phyloP scores from a whole-genome alignment of 2,888 invertebrate species.

The Tubulanus polymorphus region DNA sequence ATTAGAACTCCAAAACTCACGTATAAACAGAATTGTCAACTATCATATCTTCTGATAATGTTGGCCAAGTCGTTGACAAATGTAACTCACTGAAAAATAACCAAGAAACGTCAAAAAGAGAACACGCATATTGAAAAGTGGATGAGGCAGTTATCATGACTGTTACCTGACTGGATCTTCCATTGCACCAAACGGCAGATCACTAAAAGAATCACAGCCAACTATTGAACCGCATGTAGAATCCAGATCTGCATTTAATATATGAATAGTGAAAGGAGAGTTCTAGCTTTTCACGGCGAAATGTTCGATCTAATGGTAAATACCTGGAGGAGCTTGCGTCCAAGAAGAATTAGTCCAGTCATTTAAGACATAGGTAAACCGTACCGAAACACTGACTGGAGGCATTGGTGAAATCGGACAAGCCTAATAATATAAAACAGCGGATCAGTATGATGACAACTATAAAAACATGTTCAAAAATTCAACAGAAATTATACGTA shows the following conservation, averaged over 20 bases:
- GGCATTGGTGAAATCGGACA: constrained; percentile 54
- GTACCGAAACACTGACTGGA: constrained; percentile 68
- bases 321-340: constrained; percentile 51
- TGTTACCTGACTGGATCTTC: constrained; percentile 67
- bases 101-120: no score
- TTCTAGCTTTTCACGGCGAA: no score
- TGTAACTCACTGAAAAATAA: constrained; percentile 62
- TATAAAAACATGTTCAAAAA: background rate
- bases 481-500: constrained; percentile 22
- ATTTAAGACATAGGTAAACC: constrained; percentile 67
- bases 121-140: no score
- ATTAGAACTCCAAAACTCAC: constrained; percentile 27
- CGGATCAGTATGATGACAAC: constrained; percentile 6
- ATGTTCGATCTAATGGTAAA: background rate
- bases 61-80: constrained; percentile 81
- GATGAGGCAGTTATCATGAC: background rate
- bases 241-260: constrained; percentile 60
- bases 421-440: constrained; percentile 26
- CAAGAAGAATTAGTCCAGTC: constrained; percentile 52
- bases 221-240: constrained; percentile 58
- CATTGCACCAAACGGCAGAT: constrained; percentile 79
- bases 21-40: constrained; percentile 83
- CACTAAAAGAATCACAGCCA: constrained; percentile 57
- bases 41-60: constrained; percentile 77
- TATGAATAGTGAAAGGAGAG: no score